Base-by-base conservation (phyloP, 2,113 vertebrate species). In the Hassar affinis region DNA sequence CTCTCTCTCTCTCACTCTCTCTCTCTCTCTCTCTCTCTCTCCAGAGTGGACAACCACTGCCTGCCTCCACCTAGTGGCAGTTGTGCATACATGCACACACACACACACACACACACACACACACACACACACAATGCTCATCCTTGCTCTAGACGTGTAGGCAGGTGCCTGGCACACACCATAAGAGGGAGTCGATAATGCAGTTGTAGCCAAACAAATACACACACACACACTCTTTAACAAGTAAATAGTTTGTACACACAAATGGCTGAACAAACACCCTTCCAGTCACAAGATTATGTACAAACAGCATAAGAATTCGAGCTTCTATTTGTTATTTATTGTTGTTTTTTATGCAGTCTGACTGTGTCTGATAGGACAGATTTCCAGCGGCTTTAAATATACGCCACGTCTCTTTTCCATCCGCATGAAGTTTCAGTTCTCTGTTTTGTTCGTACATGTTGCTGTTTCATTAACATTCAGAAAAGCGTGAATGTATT, bases 61-160 rank as follows among this genome's bases (percentile, higher is more conserved):
- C 56, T 81, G 54, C 27, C 74, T 85, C 78, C 86, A 80, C 47
- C 84, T 85, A 80, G 84, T 85, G 84, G 84, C 12, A 33, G 56
- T 12, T n/a, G 17, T 4, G 18, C 4, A 27, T 25, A 47, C 69
- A 69, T 17, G 22, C 33, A 69, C 33, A 17, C 30, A 20, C 64
- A 25, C 8, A 69, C 66, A 38, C 22, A 45, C 38, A 47, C 68
- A 45, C 38, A 27, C 68, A 42, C 35, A 45, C 38, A 72, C 69
- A 51, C n/a, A 30, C 47, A 51, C 12, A 30, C 22, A 14, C 10
- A 17, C 2, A 0, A 22, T 72, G 49, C 15, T 52, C 6, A 42
- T 81, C 38, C 35, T 64, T 14, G 74, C 30, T 59, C 79, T 80
- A 86, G 84, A 86, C 82, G 85, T 80, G 82, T 86, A 83, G 86